Conservation (phyloP, 2,888 invertebrate species). For the Heliconius ismenius region DNA sequence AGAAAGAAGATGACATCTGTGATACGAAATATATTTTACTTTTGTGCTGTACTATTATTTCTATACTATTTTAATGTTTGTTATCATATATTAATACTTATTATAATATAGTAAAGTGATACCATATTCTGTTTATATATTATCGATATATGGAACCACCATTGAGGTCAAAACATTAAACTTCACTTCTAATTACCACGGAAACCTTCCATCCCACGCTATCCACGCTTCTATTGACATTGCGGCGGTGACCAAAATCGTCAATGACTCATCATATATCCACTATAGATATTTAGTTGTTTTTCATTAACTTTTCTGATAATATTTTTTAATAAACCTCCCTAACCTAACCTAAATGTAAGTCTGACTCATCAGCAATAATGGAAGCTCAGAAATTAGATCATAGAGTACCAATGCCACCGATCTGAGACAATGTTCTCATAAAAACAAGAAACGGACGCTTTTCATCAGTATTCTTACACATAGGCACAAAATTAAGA, state of each 20-base stretch:
- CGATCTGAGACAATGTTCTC: constrained; percentile 12
- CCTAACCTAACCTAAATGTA: constrained; percentile 28
- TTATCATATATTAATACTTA: neutral
- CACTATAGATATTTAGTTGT: neutral
- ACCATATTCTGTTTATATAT: neutral
- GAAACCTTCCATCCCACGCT: constrained; percentile 31
- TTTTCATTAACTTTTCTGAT: neutral
- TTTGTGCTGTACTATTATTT: no score
- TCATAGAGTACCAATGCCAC: constrained; percentile 9
- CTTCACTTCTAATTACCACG: neutral
- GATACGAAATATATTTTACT: no score
- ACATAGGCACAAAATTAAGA: neutral
- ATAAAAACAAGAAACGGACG: constrained; percentile 2
- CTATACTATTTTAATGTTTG: neutral
- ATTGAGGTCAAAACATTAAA: constrained; percentile 14
- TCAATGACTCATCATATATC: neutral
- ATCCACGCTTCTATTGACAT: constrained; percentile 9
- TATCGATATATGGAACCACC: neutral
- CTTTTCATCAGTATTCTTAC: neutral
- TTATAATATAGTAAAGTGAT: neutral
- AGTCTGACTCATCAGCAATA: constrained; percentile 36
- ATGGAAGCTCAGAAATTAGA: constrained; percentile 24
- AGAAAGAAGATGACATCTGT: no score
- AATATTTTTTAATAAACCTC: neutral
- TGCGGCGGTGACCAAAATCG: neutral